Percentiles rank a stretch among this genome's conserved stretches.
Conservation (phyloP, 2,113 vertebrate genomes). For the Sturnira hondurensis region DNA sequence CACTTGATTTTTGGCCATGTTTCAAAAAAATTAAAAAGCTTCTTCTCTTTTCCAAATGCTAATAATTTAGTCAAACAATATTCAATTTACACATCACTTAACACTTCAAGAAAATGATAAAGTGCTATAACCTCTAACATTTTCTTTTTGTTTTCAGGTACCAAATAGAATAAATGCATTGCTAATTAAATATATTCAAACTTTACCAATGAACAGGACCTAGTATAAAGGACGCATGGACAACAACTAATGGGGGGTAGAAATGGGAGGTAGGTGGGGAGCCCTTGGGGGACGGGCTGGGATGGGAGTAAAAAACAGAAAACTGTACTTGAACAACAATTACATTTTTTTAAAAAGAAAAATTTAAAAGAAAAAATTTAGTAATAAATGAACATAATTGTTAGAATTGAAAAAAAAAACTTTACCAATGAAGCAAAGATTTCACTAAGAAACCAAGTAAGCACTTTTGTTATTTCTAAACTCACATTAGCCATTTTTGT, state of each 20-base stretch:
- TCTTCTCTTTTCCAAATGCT: neutral
- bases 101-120: neutral
- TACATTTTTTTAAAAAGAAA: no score
- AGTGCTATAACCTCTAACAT: neutral
- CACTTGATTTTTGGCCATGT: neutral
- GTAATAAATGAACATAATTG: no score
- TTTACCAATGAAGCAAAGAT: constrained; percentile 10
- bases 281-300: no score
- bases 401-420: no score
- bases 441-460: neutral
- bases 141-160: neutral
- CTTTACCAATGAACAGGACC: no score
- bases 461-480: neutral
- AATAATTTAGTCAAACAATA: constrained; percentile 1
- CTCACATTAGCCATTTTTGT: neutral
- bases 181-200: neutral
- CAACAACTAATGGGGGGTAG: no score
- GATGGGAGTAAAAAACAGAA: no score
- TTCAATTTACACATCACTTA: neutral
- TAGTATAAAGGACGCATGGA: no score
- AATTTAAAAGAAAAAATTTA: no score
- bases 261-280: no score
- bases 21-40: neutral
- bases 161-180: neutral
- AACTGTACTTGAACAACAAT: no score